Conservation (phyloP, 2,888 invertebrate species). For the Yponomeuta plumbellus region DNA sequence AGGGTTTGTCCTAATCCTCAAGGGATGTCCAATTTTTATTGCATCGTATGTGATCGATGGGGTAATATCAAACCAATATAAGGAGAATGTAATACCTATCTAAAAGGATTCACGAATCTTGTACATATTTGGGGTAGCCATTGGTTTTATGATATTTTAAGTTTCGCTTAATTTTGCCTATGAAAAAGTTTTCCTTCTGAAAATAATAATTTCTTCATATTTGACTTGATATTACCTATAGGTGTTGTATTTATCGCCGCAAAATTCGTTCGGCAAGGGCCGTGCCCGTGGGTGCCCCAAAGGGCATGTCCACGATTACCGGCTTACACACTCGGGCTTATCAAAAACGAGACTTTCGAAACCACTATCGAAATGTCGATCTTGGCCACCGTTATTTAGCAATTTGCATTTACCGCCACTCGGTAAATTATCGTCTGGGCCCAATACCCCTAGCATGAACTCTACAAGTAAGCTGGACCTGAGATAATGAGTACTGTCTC, state of each 20-base stretch:
- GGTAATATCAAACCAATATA: slow-evolving; percentile 62
- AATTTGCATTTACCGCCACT: slow-evolving; percentile 55
- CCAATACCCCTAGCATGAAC: no score
- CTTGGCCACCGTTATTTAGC: slow-evolving; percentile 46
- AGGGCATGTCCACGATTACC: slow-evolving; percentile 13
- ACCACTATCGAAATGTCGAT: slow-evolving; percentile 45
- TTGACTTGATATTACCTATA: no score
- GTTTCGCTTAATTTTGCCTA: neutral
- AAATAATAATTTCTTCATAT: no score
- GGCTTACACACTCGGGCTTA: neutral
- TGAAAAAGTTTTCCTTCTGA: no score
- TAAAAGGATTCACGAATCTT: slow-evolving; percentile 42
- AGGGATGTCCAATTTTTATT: slow-evolving; percentile 70
- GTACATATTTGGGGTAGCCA: slow-evolving; percentile 33
- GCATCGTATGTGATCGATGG: slow-evolving; percentile 64
- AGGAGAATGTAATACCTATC: slow-evolving; percentile 38
- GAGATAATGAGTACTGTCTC: no score
- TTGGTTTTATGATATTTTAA: slow-evolving; percentile 21
- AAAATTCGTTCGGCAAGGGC: neutral
- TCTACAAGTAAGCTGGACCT: no score
- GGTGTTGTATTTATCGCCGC: neutral
- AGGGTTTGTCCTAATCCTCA: slow-evolving; percentile 69
- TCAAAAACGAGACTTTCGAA: slow-evolving; percentile 29
- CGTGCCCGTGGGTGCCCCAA: slow-evolving; percentile 15
- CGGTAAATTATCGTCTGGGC: slow-evolving; percentile 49